These are phyloP conservation scores for Platyrinchus mystaceus DNA, from an alignment of 2,797 vertebrate genomes.

Conservation along the genomic window DNA sequence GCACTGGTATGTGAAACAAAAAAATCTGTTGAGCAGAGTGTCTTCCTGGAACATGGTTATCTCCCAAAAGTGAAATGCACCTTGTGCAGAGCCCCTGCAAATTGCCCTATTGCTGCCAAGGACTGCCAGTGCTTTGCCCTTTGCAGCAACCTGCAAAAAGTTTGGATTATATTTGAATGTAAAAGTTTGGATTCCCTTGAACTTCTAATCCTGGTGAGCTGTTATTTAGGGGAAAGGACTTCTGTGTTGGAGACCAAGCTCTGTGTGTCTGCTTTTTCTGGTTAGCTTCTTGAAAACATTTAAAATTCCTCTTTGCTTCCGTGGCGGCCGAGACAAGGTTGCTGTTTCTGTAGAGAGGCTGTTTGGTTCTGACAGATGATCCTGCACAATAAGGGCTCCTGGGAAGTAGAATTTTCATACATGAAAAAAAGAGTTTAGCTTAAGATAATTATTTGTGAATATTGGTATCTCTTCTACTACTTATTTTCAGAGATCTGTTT, in stretches of 20 bases:
- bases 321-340: fast-evolving
- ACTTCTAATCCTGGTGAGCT: not conserved
- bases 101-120: not conserved
- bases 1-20: not conserved
- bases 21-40: not conserved
- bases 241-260: not conserved
- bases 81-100: not conserved
- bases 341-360: not conserved
- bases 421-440: not conserved
- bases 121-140: not conserved
- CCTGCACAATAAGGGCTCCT: not conserved
- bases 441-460: not conserved
- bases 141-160: not conserved
- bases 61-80: not conserved
- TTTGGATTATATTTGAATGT: not conserved
- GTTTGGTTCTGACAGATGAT: not conserved
- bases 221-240: not conserved
- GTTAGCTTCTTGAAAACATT: not conserved
- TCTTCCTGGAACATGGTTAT: not conserved
- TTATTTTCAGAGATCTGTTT: not conserved
- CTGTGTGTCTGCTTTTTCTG: not conserved
- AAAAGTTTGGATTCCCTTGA: not conserved
- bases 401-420: not conserved
- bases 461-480: not conserved
- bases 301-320: not conserved